These are phyloP conservation scores for Hyles euphorbiae DNA, from an alignment of 1,140 invertebrate species.

Conservation along the genomic window DNA sequence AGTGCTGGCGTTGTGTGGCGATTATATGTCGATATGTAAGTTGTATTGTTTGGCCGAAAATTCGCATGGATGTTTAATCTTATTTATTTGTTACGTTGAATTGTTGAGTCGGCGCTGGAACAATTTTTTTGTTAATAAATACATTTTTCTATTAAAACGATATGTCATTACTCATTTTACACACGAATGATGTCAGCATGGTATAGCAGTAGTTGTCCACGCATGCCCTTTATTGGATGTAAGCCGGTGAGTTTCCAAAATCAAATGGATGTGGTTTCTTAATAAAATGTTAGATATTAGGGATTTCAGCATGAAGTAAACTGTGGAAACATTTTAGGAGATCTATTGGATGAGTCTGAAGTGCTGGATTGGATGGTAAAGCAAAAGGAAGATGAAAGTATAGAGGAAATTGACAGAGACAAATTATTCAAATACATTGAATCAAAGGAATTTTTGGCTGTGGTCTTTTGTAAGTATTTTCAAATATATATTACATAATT, in stretches of 20 bases:
- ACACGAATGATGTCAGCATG: constrained; percentile 73
- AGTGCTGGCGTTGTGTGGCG: constrained; percentile 55
- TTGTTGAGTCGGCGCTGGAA: constrained; percentile 63
- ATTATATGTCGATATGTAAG: constrained; percentile 50
- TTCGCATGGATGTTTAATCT: constrained; percentile 70
- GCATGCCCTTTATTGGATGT: constrained; percentile 67
- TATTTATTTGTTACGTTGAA: constrained; percentile 68
- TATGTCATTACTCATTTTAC: constrained; percentile 61
- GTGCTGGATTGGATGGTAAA: constrained; percentile 94
- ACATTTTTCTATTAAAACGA: constrained; percentile 61
- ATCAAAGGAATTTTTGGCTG: constrained; percentile 93
- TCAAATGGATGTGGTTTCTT: constrained; percentile 74
- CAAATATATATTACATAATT: background rate
- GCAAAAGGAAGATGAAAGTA: constrained; percentile 95
- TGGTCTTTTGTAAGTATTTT: constrained; percentile 91
- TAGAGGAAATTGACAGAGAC: constrained; percentile 92
- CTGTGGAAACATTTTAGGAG: constrained; percentile 80
- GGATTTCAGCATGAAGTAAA: constrained; percentile 50
- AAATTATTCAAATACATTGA: constrained; percentile 90
- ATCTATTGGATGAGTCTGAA: constrained; percentile 88
- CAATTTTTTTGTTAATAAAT: constrained; percentile 72
- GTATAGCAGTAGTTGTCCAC: constrained; percentile 64
- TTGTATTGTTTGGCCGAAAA: constrained; percentile 67
- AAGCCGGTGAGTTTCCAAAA: constrained; percentile 61
- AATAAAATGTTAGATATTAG: constrained; percentile 32